These are phyloP conservation scores for Lagopus muta DNA, from an alignment of 2,113 vertebrate species.

Conservation along the genomic window DNA sequence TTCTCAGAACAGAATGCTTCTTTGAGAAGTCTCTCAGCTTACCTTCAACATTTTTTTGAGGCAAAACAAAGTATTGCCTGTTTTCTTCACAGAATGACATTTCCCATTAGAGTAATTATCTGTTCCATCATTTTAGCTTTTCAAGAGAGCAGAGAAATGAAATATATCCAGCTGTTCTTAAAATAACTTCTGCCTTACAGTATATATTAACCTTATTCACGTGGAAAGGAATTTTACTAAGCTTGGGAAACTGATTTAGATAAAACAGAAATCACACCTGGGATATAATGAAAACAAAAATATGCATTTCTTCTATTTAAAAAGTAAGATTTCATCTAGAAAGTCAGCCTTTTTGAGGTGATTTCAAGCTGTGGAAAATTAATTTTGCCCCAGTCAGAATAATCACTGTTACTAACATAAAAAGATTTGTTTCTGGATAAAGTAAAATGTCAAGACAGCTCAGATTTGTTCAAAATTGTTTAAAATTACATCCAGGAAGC, in stretches of 20 bases:
- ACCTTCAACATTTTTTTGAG: background rate
- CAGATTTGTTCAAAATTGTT: background rate
- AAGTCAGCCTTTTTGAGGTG: background rate
- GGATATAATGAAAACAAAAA: background rate
- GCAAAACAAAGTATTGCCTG: background rate
- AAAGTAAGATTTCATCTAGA: background rate
- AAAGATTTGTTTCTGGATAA: background rate
- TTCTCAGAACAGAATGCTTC: background rate
- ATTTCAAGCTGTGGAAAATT: background rate
- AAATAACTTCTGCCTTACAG: background rate
- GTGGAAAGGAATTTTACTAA: background rate
- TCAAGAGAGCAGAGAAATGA: background rate
- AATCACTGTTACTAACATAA: background rate
- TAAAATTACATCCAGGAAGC: background rate
- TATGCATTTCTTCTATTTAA: background rate
- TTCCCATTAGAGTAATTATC: background rate
- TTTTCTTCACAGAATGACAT: background rate
- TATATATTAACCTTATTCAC: background rate
- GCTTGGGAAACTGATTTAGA: background rate
- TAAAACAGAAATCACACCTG: background rate
- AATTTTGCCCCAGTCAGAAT: background rate
- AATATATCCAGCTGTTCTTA: background rate
- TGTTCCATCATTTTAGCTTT: background rate
- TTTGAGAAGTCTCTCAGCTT: background rate
- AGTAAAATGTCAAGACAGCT: rapidly evolving